Percentiles rank a stretch among this genome's conserved stretches.
Evolutionary conservation across 2,797 vertebrate species (phyloP).

Genomic region (Enteromius trimaculatus): DNA sequence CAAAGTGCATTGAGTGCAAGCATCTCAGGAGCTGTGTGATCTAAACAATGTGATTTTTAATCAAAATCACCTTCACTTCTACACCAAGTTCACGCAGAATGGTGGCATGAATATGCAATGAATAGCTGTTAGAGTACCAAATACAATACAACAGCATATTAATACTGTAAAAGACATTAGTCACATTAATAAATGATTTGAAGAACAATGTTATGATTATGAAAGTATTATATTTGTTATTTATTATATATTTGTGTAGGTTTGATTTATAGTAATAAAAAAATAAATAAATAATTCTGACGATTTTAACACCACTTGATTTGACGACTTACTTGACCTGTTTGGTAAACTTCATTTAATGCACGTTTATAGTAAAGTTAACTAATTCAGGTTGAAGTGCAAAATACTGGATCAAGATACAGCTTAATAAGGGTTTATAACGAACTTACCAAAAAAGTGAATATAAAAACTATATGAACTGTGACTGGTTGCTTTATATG

Average conservation of each 20-base stretch:
- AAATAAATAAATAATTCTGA: too few species aligned
- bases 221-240: neutral
- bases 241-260: neutral
- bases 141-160: neutral
- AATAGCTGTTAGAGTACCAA: neutral
- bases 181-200: neutral
- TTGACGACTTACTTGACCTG: neutral
- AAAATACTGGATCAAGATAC: neutral
- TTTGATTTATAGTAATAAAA: neutral
- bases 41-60: neutral
- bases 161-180: neutral
- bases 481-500: neutral
- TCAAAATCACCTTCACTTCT: neutral
- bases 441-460: neutral
- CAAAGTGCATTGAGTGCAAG: slow-evolving; percentile 21
- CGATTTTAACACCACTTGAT: neutral
- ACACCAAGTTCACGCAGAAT: neutral
- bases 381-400: neutral
- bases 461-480: neutral
- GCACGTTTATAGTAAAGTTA: neutral
- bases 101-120: neutral
- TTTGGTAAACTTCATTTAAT: neutral
- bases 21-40: neutral
- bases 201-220: neutral
- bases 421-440: neutral